Conservation (phyloP, 2,113 vertebrate species). For the Rhabdornis inornatus region DNA sequence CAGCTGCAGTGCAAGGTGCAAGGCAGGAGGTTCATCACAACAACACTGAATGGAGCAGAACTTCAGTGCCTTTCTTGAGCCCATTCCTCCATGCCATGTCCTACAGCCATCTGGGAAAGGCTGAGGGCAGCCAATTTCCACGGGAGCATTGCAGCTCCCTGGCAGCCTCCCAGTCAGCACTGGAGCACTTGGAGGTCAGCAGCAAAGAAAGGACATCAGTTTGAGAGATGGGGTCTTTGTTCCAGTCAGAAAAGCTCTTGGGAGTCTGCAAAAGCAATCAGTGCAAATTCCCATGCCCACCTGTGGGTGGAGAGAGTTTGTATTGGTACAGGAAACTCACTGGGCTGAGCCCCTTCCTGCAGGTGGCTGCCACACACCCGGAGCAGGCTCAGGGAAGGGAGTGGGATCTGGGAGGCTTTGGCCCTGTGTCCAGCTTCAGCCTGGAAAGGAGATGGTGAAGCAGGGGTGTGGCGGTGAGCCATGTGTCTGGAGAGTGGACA, state of each 20-base stretch:
- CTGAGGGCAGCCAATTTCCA: background rate
- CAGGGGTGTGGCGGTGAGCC: background rate
- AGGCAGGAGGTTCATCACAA: background rate
- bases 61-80: background rate
- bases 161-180: background rate
- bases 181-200: background rate
- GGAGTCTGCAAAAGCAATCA: background rate
- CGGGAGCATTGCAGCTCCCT: background rate
- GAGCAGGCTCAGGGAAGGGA: background rate
- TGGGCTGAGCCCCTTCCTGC: background rate
- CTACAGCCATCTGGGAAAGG: background rate
- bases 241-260: background rate
- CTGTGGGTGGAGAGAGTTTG: fast-evolving
- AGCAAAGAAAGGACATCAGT: background rate
- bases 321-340: background rate
- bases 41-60: background rate
- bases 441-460: background rate
- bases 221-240: background rate
- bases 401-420: background rate
- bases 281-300: background rate
- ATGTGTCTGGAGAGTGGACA: background rate
- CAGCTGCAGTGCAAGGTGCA: fast-evolving
- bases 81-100: background rate
- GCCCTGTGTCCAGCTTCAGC: background rate
- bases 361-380: background rate